Conservation (phyloP, 2,113 vertebrate genomes). For the Agapornis roseicollis region DNA sequence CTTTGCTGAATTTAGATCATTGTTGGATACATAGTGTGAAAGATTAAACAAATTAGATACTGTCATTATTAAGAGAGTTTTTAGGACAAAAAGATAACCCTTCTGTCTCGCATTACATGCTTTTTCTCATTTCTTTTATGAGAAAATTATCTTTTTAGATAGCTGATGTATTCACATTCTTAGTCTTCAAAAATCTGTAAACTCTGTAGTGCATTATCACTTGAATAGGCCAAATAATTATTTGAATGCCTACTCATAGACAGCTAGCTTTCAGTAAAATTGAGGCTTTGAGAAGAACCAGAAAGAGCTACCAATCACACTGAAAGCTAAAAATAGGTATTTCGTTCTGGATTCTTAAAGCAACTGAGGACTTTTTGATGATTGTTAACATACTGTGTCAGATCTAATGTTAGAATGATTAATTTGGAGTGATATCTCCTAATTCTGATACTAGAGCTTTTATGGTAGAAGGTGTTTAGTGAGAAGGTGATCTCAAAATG, state of each 20-base stretch:
- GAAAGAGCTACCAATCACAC: constrained; percentile 10
- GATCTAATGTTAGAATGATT: constrained; percentile 21
- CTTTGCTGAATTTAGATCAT: not conserved
- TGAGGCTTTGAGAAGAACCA: constrained; percentile 58
- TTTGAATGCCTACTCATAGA: constrained; percentile 52
- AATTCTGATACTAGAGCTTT: not conserved
- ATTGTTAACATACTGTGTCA: not conserved
- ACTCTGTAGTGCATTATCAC: constrained; percentile 66
- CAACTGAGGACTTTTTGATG: not conserved
- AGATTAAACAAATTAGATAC: constrained; percentile 27
- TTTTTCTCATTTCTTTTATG: constrained; percentile 55
- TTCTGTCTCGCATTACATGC: constrained; percentile 6
- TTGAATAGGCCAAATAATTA: constrained; percentile 72
- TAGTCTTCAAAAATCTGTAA: constrained; percentile 68
- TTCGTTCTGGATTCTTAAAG: constrained; percentile 57
- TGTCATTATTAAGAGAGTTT: constrained; percentile 15
- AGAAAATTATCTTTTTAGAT: constrained; percentile 52
- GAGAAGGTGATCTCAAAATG: not conserved
- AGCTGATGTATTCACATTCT: constrained; percentile 34
- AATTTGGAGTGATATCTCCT: constrained; percentile 23
- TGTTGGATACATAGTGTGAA: not conserved
- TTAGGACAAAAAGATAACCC: constrained; percentile 47
- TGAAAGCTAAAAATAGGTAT: constrained; percentile 61
- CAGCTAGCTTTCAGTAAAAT: constrained; percentile 56
- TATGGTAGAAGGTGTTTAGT: not conserved